phyloP scores from a whole-genome alignment of 2,113 vertebrate genomes.

The Egretta garzetta region DNA sequence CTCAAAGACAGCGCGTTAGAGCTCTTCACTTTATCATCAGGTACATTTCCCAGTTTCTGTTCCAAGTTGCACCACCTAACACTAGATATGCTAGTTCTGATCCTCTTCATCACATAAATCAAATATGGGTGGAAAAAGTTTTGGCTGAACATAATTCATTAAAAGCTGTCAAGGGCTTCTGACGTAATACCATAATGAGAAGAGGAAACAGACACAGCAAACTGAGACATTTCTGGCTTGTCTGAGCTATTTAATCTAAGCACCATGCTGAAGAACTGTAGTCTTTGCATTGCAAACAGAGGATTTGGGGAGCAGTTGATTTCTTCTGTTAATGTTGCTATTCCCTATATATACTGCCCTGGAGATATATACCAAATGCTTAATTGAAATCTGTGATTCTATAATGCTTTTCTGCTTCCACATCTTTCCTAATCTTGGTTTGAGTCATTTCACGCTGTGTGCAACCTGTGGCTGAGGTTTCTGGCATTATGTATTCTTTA shows the following conservation, averaged over 20 bases:
- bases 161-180: not conserved
- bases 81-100: not conserved
- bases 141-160: not conserved
- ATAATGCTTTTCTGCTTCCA: not conserved
- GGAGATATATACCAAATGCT: not conserved
- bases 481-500: not conserved
- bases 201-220: not conserved
- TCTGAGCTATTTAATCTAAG: not conserved
- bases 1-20: not conserved
- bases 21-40: not conserved
- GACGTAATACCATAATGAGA: not conserved
- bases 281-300: not conserved
- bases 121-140: not conserved
- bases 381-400: not conserved
- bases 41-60: not conserved
- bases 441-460: not conserved
- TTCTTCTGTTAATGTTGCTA: not conserved
- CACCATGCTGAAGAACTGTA: not conserved
- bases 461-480: not conserved
- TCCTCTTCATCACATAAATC: not conserved
- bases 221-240: not conserved
- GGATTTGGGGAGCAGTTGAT: not conserved
- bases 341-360: not conserved
- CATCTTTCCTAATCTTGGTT: not conserved
- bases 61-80: not conserved